These are phyloP conservation scores for Zygogramma bicolorata DNA, from an alignment of 2,888 invertebrate genomes.

Conservation along the genomic window DNA sequence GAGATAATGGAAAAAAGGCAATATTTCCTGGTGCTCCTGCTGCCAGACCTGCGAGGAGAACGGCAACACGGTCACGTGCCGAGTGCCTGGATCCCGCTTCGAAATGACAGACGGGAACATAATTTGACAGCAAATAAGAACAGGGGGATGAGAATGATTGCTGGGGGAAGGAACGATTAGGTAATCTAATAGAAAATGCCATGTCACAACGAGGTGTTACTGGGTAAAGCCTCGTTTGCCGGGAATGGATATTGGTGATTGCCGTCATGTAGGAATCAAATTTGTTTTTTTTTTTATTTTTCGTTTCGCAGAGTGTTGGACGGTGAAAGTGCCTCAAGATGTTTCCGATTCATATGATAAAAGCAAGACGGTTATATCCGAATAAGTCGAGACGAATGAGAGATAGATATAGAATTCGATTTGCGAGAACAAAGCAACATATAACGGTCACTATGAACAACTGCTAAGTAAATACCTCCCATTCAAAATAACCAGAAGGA, in stretches of 20 bases:
- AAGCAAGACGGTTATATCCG: no score
- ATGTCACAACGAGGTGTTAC: conserved; percentile 58
- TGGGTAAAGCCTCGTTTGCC: conserved; percentile 32
- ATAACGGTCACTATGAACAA: no score
- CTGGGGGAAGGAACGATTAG: conserved; percentile 64
- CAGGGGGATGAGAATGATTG: conserved; percentile 65
- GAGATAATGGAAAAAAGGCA: conserved; percentile 7
- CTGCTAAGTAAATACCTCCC: no score
- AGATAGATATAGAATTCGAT: no score
- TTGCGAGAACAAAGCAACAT: no score
- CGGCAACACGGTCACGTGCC: conserved; percentile 15
- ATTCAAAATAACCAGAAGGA: no score
- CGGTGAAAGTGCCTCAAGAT: no score
- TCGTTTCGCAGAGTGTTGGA: no score
- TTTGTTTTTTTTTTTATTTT: conserved; percentile 5
- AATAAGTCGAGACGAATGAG: no score
- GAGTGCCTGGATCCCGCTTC: neutral
- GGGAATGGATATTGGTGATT: conserved; percentile 15
- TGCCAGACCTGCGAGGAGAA: no score
- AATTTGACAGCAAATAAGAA: conserved; percentile 68
- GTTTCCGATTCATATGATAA: no score
- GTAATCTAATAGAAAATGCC: conserved; percentile 65
- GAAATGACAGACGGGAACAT: conserved; percentile 67
- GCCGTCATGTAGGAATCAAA: conserved; percentile 9
- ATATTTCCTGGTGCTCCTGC: conserved; percentile 8